phyloP scores from a whole-genome alignment of 2,113 vertebrate genomes.

The Cygnus atratus region DNA sequence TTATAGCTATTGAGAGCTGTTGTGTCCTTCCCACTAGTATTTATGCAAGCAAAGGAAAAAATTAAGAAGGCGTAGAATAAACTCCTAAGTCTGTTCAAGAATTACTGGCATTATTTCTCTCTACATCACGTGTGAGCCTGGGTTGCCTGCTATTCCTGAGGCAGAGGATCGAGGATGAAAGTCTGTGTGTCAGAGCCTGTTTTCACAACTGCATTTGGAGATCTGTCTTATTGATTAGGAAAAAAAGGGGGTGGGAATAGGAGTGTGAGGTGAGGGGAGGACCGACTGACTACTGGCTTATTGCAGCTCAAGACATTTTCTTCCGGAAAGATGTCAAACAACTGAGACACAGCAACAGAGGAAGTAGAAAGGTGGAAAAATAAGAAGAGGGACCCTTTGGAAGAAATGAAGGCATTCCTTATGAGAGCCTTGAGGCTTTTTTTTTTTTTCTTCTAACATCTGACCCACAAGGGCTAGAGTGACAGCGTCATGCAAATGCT shows the following conservation, averaged over 20 bases:
- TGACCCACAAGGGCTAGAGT: conserved; percentile 81
- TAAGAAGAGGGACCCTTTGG: conserved; percentile 71
- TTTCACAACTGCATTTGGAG: conserved; percentile 78
- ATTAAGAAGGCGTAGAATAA: conserved; percentile 68
- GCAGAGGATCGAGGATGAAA: conserved; percentile 70
- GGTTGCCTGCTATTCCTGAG: conserved; percentile 75
- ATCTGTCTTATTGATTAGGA: conserved; percentile 81
- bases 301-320: conserved; percentile 77
- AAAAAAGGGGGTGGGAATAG: conserved; percentile 68
- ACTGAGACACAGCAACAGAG: conserved; percentile 76
- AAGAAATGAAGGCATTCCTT: conserved; percentile 76
- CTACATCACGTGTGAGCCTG: conserved; percentile 72
- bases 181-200: conserved; percentile 74
- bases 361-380: conserved; percentile 80
- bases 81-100: conserved; percentile 72
- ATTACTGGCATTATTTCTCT: conserved; percentile 73
- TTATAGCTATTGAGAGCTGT: conserved; percentile 26
- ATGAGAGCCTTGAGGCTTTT: conserved; percentile 57
- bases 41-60: conserved; percentile 26
- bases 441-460: conserved; percentile 63
- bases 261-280: conserved; percentile 71
- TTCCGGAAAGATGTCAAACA: conserved; percentile 82
- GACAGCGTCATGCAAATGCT: conserved; percentile 82
- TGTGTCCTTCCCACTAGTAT: conserved; percentile 55
- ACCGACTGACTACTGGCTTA: conserved; percentile 70